Base-by-base conservation (phyloP, 2,888 invertebrate species). In the Cataglyphis cursor region DNA sequence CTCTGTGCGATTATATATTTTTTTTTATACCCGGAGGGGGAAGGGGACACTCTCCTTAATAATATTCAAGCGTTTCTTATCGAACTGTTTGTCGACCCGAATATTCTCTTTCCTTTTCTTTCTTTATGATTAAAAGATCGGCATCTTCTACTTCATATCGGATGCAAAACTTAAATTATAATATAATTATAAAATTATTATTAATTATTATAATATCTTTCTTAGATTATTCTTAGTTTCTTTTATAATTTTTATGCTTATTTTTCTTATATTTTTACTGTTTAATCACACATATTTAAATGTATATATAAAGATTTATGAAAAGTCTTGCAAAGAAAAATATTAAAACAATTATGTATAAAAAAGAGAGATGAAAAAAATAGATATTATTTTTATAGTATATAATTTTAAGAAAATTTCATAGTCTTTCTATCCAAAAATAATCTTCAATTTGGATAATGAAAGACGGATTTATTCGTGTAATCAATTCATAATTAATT, bases 21-120 rank as follows among this genome's bases (percentile, higher is more conserved):
- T n/a, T 51, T 48, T 51, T 51, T 51, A 51, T 51, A 51, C n/a
- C 51, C 8, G 51, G 8, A 51, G 15, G 44, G 12, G 44, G 3
- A 44, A 35, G 35, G 12, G 24, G 18, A 75, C 15, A 65, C 38
- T 75, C 38, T 75, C 24, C 5, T 74, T 28, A 65, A 35, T 65
- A 35, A 75, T 61, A 65, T 65, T 51, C 65, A 35, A 51, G 51
- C 24, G 3, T 54, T 66, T 51, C 51, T 24, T 31, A 76, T 66
- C 28, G 38, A 75, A 24, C 1, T 54, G 44, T 44, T 44, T 28
- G n/a, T 48, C 15, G 41, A 31, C 51, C 35, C 28, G 28, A 75
- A 65, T 51, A n/a, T 64, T 48, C 64, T 35, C 6, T 15, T 62
- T 18, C 10, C 35, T 57, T 31, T 57, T 35, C n/a, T 66, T 51